A percentile compares a stretch with the other conserved stretches of the same genome.
phyloP scores from a whole-genome alignment of 2,113 vertebrate species.

The Pachyramphus minor region DNA sequence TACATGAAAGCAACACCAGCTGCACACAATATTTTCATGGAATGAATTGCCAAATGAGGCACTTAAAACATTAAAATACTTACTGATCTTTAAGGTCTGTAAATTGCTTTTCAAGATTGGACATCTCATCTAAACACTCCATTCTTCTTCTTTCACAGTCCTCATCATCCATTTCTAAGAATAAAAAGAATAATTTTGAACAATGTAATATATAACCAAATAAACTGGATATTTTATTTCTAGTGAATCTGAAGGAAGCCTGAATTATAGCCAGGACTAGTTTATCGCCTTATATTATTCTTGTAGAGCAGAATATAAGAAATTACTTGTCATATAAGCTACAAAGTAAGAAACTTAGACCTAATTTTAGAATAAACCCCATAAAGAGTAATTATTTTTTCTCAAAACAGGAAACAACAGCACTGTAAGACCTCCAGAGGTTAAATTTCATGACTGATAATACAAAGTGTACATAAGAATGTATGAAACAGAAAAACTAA shows the following conservation, averaged over 20 bases:
- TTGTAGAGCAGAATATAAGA: neutral
- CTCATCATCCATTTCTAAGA: slow-evolving; percentile 94
- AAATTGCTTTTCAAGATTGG: slow-evolving; percentile 98
- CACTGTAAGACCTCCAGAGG: neutral
- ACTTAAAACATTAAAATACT: slow-evolving; percentile 62
- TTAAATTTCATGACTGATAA: neutral
- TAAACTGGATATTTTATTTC: neutral
- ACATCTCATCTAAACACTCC: slow-evolving; percentile 99
- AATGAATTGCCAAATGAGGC: neutral
- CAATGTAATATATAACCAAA: neutral
- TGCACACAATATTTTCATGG: neutral
- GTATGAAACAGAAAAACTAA: neutral
- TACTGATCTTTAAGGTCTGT: slow-evolving; percentile 99
- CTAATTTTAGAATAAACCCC: neutral
- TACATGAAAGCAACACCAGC: neutral
- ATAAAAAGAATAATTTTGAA: neutral
- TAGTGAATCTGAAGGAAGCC: neutral
- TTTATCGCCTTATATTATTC: neutral
- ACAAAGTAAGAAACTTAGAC: neutral
- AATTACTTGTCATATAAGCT: neutral
- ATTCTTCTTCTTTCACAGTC: slow-evolving; percentile 98
- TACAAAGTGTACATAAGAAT: neutral
- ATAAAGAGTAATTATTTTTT: neutral
- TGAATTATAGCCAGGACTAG: neutral
- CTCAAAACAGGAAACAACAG: neutral